Percentiles rank a stretch among this genome's conserved stretches.
Conservation (phyloP, 2,113 vertebrate species). For the Hyperopisus bebe region DNA sequence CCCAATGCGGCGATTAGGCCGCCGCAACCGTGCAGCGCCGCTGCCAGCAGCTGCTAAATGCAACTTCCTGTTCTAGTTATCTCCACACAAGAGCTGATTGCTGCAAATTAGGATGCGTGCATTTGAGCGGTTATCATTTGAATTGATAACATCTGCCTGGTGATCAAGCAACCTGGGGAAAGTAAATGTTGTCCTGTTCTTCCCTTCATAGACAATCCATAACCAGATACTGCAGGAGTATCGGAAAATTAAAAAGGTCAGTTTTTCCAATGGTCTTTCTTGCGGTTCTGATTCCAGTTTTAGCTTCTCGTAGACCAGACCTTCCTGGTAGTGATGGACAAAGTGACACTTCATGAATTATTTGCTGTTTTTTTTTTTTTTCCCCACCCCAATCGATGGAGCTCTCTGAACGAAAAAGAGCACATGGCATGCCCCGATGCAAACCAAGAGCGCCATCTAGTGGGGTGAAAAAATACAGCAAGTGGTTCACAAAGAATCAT, state of each 20-base stretch:
- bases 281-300: neutral
- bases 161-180: neutral
- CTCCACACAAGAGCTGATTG: neutral
- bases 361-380: neutral
- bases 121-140: neutral
- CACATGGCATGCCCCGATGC: neutral
- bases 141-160: neutral
- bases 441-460: neutral
- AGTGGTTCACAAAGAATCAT: neutral
- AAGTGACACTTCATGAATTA: neutral
- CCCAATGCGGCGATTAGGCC: neutral
- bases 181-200: neutral
- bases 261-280: slow-evolving; percentile 2
- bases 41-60: neutral
- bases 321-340: neutral
- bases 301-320: neutral
- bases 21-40: too few relatives aligned
- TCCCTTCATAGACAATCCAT: slow-evolving; percentile 66
- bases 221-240: slow-evolving; percentile 88
- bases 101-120: neutral
- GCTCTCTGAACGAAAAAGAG: neutral
- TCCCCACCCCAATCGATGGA: neutral
- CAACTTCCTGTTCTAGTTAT: neutral
- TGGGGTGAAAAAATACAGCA: neutral
- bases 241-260: slow-evolving; percentile 85